These are phyloP conservation scores for Lordiphosa clarofinis DNA, from an alignment of 1,140 invertebrate species.

Conservation along the genomic window DNA sequence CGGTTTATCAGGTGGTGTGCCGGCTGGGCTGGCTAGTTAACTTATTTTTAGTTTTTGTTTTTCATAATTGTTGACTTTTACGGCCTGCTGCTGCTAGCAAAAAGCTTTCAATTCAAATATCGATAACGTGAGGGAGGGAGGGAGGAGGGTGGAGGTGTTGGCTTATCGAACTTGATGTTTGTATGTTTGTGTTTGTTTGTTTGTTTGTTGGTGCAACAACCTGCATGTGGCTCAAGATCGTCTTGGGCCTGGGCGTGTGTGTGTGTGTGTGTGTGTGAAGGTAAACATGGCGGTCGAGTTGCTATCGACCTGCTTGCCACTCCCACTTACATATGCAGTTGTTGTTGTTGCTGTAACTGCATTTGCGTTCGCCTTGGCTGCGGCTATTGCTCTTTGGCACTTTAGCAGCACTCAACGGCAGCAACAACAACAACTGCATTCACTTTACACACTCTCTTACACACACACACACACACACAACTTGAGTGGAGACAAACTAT, in stretches of 20 bases:
- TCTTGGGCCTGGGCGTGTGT: slow-evolving; percentile 17
- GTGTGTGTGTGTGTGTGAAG: slow-evolving; percentile 30
- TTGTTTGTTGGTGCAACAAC: slow-evolving; percentile 66
- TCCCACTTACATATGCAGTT: slow-evolving; percentile 40
- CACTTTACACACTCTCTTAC: slow-evolving; percentile 22
- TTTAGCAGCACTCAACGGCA: slow-evolving; percentile 46
- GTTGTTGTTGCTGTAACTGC: slow-evolving; percentile 48
- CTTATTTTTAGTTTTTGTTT: slow-evolving; percentile 25
- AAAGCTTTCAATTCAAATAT: slow-evolving; percentile 9
- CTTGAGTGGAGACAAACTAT: slow-evolving; percentile 2
- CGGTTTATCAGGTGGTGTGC: slow-evolving; percentile 62
- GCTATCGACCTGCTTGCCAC: slow-evolving; percentile 54
- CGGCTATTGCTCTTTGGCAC: slow-evolving; percentile 78
- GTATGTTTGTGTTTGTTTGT: slow-evolving; percentile 8
- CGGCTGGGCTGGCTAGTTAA: slow-evolving; percentile 50
- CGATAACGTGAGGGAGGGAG: slow-evolving; percentile 1
- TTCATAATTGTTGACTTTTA: slow-evolving; percentile 2
- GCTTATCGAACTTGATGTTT: slow-evolving; percentile 3
- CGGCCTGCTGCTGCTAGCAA: background rate
- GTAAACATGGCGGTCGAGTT: slow-evolving; percentile 49
- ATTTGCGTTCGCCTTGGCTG: slow-evolving; percentile 70
- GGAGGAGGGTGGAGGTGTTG: background rate
- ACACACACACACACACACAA: background rate
- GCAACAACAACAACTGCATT: slow-evolving; percentile 36
- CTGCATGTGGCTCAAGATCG: slow-evolving; percentile 78